A percentile compares a stretch with the other conserved stretches of the same genome.
phyloP scores from a whole-genome alignment of 1,140 invertebrate genomes.

The Popillia japonica region DNA sequence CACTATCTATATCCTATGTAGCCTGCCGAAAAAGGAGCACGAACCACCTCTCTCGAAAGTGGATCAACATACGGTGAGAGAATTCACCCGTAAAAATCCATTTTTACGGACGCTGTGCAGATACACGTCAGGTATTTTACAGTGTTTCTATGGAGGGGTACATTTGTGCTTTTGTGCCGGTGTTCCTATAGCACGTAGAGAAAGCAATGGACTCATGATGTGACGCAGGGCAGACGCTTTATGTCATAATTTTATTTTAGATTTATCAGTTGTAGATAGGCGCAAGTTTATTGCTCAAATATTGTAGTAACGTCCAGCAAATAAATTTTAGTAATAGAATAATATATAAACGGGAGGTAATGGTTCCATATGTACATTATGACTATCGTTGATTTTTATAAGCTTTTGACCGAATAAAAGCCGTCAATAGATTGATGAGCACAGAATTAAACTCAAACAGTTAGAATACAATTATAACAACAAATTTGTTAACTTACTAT shows the following conservation, averaged over 20 bases:
- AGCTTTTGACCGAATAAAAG: too few species aligned
- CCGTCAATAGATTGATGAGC: too few species aligned
- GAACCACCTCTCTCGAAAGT: neutral
- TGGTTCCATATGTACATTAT: too few species aligned
- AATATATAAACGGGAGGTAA: too few species aligned
- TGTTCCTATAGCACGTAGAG: neutral
- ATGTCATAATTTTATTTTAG: slow-evolving; percentile 22
- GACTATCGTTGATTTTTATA: too few species aligned
- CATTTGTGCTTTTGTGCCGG: neutral
- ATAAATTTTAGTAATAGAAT: too few species aligned
- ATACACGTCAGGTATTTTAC: slow-evolving; percentile 23
- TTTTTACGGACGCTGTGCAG: slow-evolving; percentile 30
- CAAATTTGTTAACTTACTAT: too few species aligned
- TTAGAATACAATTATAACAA: too few species aligned
- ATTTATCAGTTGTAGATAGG: neutral
- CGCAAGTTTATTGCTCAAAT: too few species aligned
- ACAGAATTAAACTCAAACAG: too few species aligned
- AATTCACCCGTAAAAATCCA: slow-evolving; percentile 34
- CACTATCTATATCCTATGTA: neutral
- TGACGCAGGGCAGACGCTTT: neutral
- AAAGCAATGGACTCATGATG: slow-evolving; percentile 1
- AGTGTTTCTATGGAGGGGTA: neutral
- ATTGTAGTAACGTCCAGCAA: too few species aligned
- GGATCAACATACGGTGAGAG: slow-evolving; percentile 29
- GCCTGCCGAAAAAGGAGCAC: neutral